These are phyloP conservation scores for Pristis pectinata DNA, from an alignment of 2,797 vertebrate species.

Conservation along the genomic window DNA sequence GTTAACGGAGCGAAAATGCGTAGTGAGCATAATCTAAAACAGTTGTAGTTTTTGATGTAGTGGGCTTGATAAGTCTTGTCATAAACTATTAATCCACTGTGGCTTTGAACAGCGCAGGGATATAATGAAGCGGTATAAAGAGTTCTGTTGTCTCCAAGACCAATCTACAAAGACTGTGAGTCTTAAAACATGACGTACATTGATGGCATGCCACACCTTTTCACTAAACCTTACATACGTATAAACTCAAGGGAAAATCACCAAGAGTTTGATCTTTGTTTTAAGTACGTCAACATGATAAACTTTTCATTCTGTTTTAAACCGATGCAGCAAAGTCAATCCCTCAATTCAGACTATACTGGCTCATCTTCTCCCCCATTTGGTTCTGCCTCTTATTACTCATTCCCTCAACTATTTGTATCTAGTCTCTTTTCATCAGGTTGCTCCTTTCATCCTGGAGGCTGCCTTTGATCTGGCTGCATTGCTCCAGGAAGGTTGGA, in stretches of 20 bases:
- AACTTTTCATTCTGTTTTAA: not conserved
- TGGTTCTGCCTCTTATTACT: not conserved
- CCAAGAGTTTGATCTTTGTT: slow-evolving; percentile 7
- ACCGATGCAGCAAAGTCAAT: not conserved
- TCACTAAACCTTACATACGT: not conserved
- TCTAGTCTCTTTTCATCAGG: not conserved
- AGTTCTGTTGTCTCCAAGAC: not conserved
- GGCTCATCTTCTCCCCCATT: too few species aligned
- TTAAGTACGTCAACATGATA: not conserved
- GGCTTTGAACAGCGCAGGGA: not conserved
- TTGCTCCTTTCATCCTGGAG: not conserved
- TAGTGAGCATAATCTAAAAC: not conserved
- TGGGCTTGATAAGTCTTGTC: not conserved
- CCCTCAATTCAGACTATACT: too few species aligned
- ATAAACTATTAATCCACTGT: not conserved
- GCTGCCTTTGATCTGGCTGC: not conserved
- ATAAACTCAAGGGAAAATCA: not conserved
- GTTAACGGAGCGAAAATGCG: not conserved
- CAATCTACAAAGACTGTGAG: not conserved
- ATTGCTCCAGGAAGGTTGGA: not conserved
- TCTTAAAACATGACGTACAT: not conserved
- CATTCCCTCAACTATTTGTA: not conserved
- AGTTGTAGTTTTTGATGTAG: not conserved
- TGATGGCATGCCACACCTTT: too few species aligned
- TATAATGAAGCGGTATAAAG: not conserved